Evolutionary conservation across 2,797 vertebrate species (phyloP).

Genomic region (Takifugu ocellatus): DNA sequence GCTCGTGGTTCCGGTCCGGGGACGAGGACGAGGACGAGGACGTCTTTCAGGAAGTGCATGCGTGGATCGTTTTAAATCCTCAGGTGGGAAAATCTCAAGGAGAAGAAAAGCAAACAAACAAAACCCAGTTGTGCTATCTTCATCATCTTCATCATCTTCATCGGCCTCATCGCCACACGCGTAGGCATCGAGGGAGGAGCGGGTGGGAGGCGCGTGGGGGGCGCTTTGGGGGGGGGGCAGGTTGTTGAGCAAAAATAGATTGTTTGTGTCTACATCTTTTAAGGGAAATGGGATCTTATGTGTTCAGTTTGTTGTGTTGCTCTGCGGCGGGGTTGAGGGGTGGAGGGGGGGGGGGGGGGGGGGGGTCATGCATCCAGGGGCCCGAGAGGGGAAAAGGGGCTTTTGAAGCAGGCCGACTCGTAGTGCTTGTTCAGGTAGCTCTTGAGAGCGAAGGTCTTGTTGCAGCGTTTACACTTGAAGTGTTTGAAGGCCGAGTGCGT

Average conservation of each 20-base stretch:
- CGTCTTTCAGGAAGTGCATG: constrained; percentile 74
- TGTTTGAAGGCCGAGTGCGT: constrained; percentile 96
- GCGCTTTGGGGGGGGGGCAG: constrained; percentile 62
- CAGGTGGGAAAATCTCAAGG: constrained; percentile 75
- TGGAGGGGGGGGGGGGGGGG: background rate
- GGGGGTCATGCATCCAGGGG: constrained; percentile 80
- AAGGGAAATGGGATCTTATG: constrained; percentile 55
- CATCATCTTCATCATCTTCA: constrained; percentile 61
- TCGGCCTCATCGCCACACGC: constrained; percentile 47
- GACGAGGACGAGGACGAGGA: constrained; percentile 34
- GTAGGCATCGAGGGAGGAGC: constrained; percentile 29
- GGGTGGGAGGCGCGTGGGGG: constrained; percentile 22
- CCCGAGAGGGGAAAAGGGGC: constrained; percentile 78
- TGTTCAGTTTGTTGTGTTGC: constrained; percentile 55
- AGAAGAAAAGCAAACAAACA: constrained; percentile 43
- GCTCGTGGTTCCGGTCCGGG: constrained; percentile 58
- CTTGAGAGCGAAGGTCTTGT: constrained; percentile 96
- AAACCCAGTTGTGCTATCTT: constrained; percentile 77
- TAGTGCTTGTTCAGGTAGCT: constrained; percentile 99
- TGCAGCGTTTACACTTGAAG: constrained; percentile 94
- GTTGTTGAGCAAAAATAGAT: constrained; percentile 67
- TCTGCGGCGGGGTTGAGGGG: constrained; percentile 43
- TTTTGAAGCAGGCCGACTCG: constrained; percentile 94
- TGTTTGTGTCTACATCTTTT: constrained; percentile 62
- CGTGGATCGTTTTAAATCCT: constrained; percentile 76